Evolutionary conservation across 1,140 invertebrate species (phyloP).

Genomic region (Hyles euphorbiae): DNA sequence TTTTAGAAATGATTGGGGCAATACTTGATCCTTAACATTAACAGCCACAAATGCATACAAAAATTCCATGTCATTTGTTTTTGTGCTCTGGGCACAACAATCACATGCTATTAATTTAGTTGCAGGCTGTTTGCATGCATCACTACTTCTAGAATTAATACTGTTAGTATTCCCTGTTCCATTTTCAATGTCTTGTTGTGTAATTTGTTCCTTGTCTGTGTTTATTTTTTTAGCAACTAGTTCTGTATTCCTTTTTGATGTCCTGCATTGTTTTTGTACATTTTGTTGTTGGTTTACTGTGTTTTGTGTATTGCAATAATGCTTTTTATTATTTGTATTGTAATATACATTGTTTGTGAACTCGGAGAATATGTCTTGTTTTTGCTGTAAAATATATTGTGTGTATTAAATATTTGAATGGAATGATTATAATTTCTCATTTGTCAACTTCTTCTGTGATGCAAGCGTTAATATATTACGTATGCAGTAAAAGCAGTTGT

Average conservation of each 20-base stretch:
- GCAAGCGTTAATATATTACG: too few relatives aligned
- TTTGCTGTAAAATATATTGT: slow-evolving; percentile 39
- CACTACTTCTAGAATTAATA: background rate
- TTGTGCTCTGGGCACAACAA: background rate
- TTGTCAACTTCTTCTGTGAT: too few relatives aligned
- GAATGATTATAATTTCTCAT: too few relatives aligned
- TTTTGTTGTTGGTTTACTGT: slow-evolving; percentile 9
- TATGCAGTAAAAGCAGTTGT: too few relatives aligned
- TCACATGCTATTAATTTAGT: background rate
- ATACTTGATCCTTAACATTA: slow-evolving; percentile 52
- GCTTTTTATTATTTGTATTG: slow-evolving; percentile 34
- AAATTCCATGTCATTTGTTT: slow-evolving; percentile 33
- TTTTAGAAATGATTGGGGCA: slow-evolving; percentile 56
- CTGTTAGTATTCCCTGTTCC: slow-evolving; percentile 7
- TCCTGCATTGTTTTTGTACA: slow-evolving; percentile 4
- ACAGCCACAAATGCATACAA: slow-evolving; percentile 59
- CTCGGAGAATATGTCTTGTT: slow-evolving; percentile 53
- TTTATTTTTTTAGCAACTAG: slow-evolving; percentile 1
- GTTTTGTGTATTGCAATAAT: slow-evolving; percentile 32
- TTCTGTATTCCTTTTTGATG: slow-evolving; percentile 18
- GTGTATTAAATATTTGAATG: too few relatives aligned
- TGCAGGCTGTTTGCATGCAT: background rate
- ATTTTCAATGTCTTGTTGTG: slow-evolving; percentile 10
- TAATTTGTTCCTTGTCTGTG: background rate
- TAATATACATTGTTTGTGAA: slow-evolving; percentile 36